Evolutionary conservation across 1,140 invertebrate species (phyloP).

Genomic region (Saccostrea cuccullata): DNA sequence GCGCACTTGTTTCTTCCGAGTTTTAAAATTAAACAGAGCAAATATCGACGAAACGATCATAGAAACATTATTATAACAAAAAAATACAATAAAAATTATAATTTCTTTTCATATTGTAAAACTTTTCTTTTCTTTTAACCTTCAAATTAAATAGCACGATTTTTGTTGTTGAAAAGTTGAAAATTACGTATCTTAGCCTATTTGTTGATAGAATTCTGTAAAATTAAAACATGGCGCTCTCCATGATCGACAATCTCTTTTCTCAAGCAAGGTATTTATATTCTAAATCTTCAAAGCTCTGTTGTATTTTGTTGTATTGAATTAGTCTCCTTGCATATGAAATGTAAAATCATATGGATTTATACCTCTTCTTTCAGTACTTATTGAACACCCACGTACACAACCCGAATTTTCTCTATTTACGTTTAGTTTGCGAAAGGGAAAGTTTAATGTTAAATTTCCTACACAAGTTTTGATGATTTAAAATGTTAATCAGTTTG

Average conservation of each 20-base stretch:
- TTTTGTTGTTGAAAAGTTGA: too few species aligned
- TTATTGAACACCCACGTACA: neutral
- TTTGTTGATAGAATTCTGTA: neutral
- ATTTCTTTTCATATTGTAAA: neutral
- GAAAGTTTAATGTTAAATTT: neutral
- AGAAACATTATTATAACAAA: neutral
- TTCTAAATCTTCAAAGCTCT: neutral
- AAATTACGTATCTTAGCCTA: neutral
- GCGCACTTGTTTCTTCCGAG: conserved; percentile 26
- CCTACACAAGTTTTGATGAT: neutral
- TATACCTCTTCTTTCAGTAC: too few species aligned
- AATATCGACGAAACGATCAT: neutral
- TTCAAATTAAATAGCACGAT: too few species aligned
- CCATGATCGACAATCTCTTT: conserved; percentile 62
- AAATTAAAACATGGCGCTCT: conserved; percentile 58
- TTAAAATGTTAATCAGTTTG: neutral
- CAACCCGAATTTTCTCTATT: neutral
- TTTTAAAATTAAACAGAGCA: neutral
- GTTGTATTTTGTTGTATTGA: neutral
- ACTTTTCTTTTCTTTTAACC: too few species aligned
- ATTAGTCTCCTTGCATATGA: neutral
- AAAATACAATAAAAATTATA: neutral
- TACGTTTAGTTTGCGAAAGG: neutral
- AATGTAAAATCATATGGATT: too few species aligned
- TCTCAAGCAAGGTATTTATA: conserved; percentile 60